Percentiles rank a stretch among this genome's conserved stretches.
phyloP scores from a whole-genome alignment of 2,797 vertebrate species.

The Sebastes aleutianus region DNA sequence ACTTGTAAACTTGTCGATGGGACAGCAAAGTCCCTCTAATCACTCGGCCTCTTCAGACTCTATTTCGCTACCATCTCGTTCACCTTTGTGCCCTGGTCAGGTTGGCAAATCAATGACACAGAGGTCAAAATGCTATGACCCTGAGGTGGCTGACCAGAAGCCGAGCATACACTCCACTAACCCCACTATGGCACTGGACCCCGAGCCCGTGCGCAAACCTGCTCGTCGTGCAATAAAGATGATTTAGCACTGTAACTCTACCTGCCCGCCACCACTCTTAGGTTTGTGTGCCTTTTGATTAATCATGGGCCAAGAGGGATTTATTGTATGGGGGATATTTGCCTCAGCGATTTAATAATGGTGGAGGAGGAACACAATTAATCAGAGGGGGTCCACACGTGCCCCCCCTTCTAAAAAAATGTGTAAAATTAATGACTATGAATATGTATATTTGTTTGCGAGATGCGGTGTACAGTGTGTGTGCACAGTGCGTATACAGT shows the following conservation, averaged over 20 bases:
- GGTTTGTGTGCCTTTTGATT: conserved; percentile 82
- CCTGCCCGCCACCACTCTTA: conserved; percentile 80
- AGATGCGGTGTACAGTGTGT: conserved; percentile 32
- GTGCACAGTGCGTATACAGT: neutral
- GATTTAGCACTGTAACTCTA: conserved; percentile 82
- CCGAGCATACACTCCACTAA: conserved; percentile 38
- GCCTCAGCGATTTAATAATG: conserved; percentile 88
- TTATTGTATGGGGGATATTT: conserved; percentile 85
- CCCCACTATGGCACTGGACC: conserved; percentile 38
- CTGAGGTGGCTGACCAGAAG: conserved; percentile 61
- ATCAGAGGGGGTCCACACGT: conserved; percentile 76
- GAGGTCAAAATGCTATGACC: conserved; percentile 53
- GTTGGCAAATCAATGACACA: conserved; percentile 68
- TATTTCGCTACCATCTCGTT: conserved; percentile 52
- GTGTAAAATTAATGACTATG: conserved; percentile 84
- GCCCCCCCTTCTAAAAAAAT: conserved; percentile 68
- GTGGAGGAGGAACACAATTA: conserved; percentile 82
- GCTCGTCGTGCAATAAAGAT: conserved; percentile 81
- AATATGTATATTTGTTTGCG: conserved; percentile 85
- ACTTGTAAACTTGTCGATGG: conserved; percentile 31
- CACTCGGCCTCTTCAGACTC: conserved; percentile 54
- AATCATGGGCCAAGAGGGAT: conserved; percentile 83
- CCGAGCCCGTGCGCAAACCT: conserved; percentile 61
- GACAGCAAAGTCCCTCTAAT: conserved; percentile 60
- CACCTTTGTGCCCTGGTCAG: conserved; percentile 49